phyloP scores from a whole-genome alignment of 2,113 vertebrate genomes.

The Aldabrachelys gigantea region DNA sequence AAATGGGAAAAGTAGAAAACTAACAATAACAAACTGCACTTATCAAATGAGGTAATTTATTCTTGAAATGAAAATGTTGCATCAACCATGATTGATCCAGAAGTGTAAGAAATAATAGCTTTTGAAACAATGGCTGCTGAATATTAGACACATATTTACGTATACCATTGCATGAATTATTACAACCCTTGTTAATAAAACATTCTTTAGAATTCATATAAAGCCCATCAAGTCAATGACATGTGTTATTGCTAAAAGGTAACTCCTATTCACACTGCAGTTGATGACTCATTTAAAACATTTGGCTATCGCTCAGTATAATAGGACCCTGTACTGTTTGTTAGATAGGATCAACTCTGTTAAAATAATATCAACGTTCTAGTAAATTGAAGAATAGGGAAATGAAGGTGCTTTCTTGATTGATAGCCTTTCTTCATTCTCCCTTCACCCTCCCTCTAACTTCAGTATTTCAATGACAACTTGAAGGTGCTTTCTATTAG shows the following conservation, averaged over 20 bases:
- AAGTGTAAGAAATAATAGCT: neutral
- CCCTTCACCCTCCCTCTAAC: neutral
- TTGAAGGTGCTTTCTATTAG: neutral
- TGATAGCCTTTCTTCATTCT: neutral
- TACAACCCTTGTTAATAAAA: neutral
- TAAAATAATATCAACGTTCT: neutral
- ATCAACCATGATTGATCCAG: neutral
- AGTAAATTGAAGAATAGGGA: neutral
- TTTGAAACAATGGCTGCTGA: neutral
- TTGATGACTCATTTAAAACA: constrained; percentile 8
- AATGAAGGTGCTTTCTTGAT: neutral
- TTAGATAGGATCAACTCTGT: neutral
- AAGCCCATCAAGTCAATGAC: neutral
- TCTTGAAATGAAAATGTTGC: neutral
- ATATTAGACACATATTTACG: neutral
- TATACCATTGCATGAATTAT: neutral
- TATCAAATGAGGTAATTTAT: neutral
- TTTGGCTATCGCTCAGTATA: neutral
- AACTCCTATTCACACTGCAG: neutral
- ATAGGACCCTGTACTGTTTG: neutral
- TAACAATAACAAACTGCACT: neutral
- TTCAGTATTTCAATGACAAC: neutral
- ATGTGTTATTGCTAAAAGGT: constrained; percentile 20
- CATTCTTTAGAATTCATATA: neutral
- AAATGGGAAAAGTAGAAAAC: neutral